phyloP scores from a whole-genome alignment of 2,113 vertebrate species.

The Ancistrus triradiatus region DNA sequence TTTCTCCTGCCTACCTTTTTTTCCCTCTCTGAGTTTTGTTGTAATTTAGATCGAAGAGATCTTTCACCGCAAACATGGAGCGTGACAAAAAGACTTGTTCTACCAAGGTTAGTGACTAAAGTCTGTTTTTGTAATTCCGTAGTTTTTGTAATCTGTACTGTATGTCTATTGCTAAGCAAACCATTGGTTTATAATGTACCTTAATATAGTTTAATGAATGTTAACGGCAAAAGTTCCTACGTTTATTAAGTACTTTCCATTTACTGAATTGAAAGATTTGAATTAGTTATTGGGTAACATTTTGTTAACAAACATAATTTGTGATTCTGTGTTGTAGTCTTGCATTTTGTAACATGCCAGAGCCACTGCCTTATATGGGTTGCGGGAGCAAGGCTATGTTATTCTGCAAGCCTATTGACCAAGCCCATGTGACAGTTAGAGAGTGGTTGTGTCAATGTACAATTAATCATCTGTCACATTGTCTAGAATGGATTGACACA shows the following conservation, averaged over 20 bases:
- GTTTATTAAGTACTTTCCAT: too few species aligned
- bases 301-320: too few species aligned
- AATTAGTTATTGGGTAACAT: too few species aligned
- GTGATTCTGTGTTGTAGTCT: too few species aligned
- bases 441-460: constrained; percentile 55
- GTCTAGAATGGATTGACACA: too few species aligned
- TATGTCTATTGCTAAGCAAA: too few species aligned
- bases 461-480: constrained; percentile 25
- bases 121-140: too few species aligned
- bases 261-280: too few species aligned
- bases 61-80: constrained; percentile 61
- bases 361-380: constrained; percentile 72
- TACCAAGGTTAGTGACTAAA: constrained; percentile 66
- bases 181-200: too few species aligned
- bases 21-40: constrained; percentile 39
- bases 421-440: constrained; percentile 59
- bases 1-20: constrained; percentile 34
- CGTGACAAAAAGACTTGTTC: constrained; percentile 54
- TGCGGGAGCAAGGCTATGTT: constrained; percentile 61
- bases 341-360: constrained; percentile 37
- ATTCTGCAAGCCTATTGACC: constrained; percentile 68
- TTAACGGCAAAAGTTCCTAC: too few species aligned
- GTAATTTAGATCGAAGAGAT: constrained; percentile 49
- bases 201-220: too few species aligned
- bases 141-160: too few species aligned